A percentile compares a stretch with the other conserved stretches of the same genome.
phyloP scores from a whole-genome alignment of 2,113 vertebrate genomes.

The Psilopsiagon aurifrons region DNA sequence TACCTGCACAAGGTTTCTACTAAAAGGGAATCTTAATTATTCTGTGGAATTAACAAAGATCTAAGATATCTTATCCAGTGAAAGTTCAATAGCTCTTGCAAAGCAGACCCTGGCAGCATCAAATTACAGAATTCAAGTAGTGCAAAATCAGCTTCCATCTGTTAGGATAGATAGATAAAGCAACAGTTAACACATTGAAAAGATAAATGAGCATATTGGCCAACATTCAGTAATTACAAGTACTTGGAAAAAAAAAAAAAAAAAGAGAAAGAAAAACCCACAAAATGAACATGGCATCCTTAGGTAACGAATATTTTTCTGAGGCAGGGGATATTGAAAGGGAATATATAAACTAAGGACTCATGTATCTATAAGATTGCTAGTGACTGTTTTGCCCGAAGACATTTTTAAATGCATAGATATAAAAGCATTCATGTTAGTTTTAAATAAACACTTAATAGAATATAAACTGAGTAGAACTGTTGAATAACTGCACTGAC shows the following conservation, averaged over 20 bases:
- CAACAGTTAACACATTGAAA: slow-evolving; percentile 30
- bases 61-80: slow-evolving; percentile 15
- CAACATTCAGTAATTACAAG: slow-evolving; percentile 31
- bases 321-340: neutral
- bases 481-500: neutral
- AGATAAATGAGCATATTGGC: slow-evolving; percentile 27
- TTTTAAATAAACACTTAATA: neutral
- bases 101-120: slow-evolving; percentile 37
- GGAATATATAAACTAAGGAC: neutral
- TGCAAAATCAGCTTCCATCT: slow-evolving; percentile 64
- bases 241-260: neutral
- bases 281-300: neutral
- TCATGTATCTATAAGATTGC: neutral
- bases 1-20: neutral
- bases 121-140: slow-evolving; percentile 60
- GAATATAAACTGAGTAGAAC: neutral
- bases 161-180: slow-evolving; percentile 32
- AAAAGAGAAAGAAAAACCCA: fast-evolving
- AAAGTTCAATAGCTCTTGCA: slow-evolving; percentile 59
- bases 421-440: neutral
- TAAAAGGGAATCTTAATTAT: slow-evolving; percentile 41
- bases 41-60: slow-evolving; percentile 26
- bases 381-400: neutral
- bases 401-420: neutral
- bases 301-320: neutral